A percentile compares a stretch with the other conserved stretches of the same genome.
Evolutionary conservation across 64 coral and sea anemone genomes (phyloP).

Genomic region (Actinia tenebrosa): DNA sequence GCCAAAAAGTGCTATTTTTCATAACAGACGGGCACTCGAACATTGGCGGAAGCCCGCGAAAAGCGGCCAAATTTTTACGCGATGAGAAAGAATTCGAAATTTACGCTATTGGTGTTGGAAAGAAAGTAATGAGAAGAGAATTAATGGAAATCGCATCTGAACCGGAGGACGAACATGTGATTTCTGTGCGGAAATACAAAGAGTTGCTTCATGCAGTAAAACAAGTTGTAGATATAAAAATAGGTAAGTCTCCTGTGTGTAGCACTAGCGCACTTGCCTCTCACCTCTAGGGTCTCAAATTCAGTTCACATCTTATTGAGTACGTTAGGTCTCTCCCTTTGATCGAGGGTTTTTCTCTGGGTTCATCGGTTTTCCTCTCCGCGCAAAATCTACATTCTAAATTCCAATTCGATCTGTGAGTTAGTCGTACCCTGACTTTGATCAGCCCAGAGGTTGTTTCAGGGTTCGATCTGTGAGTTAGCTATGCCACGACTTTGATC

Average conservation of each 20-base stretch:
- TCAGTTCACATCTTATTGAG: too few relatives aligned
- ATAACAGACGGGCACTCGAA: conserved; percentile 88
- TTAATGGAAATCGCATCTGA: conserved; percentile 67
- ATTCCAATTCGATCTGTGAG: too few relatives aligned
- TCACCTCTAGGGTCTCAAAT: too few relatives aligned
- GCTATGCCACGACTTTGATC: too few relatives aligned
- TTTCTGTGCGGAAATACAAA: conserved; percentile 16
- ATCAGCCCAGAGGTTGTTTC: too few relatives aligned
- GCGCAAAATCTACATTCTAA: too few relatives aligned
- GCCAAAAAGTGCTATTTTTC: conserved; percentile 67
- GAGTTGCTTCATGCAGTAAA: conserved; percentile 34
- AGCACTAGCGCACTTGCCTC: too few relatives aligned
- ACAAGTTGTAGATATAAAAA: conserved; percentile 31
- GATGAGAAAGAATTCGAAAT: conserved; percentile 53
- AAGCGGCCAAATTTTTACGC: conserved; percentile 34
- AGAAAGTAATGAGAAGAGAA: conserved; percentile 16
- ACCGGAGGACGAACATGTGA: conserved; percentile 37
- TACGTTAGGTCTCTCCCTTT: too few relatives aligned
- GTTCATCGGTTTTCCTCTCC: too few relatives aligned
- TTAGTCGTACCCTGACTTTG: too few relatives aligned
- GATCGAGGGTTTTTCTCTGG: too few relatives aligned
- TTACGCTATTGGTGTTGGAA: conserved; percentile 76
- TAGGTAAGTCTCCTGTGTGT: conserved; percentile 34
- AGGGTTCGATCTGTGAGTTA: too few relatives aligned
- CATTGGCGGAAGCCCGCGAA: conserved; percentile 60